Base-by-base conservation (phyloP, 2,797 vertebrate genomes). In the Sebastes vulpes region DNA sequence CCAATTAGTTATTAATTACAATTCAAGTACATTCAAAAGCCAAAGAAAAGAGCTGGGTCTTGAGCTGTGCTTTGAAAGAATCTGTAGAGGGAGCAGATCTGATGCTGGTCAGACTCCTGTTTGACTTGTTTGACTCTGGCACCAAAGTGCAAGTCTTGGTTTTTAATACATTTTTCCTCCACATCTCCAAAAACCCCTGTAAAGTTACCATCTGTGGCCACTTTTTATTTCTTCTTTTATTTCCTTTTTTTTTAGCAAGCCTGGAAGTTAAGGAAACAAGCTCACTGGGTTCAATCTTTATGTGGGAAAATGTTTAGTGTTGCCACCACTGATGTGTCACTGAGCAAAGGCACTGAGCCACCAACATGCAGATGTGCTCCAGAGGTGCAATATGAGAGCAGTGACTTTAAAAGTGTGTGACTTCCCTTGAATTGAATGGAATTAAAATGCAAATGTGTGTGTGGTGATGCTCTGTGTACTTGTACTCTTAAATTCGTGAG, bases 161-260 rank as follows among this genome's bases (percentile, higher is more conserved):
- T 76, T 64, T 76, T 64, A 68, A 84, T 70, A 56, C 35, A 61
- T 85, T 81, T 82, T 82, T 86, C 82, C 81, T 84, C 31, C 75
- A 73, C 63, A 21, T 77, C 28, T 54, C 71, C 75, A 71, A 76
- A 76, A 42, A 79, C 25, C 53, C 61, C 76, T 35, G 83, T 77
- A 72, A 89, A 82, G 64, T 66, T 75, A 56, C 70, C 71, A 88
- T 66, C 72, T 77, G 83, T 56, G 70, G 65, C 61, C 61, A 72
- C 61, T 67, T 72, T 72, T 66, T 52, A 54, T 63, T 35, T 32
- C 38, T 25, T 57, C 20, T 65, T 69, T 60, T 32, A 31, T 35
- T 31, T 16, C 6, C 25, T 16, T 28, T 26, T 63, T 61, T 32
- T 67, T 65, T 29, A 65, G 63, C 31, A 67, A 28, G 29, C 16